Evolutionary conservation across 2,888 invertebrate species (phyloP).

Genomic region (Troides oblongomaculatus): DNA sequence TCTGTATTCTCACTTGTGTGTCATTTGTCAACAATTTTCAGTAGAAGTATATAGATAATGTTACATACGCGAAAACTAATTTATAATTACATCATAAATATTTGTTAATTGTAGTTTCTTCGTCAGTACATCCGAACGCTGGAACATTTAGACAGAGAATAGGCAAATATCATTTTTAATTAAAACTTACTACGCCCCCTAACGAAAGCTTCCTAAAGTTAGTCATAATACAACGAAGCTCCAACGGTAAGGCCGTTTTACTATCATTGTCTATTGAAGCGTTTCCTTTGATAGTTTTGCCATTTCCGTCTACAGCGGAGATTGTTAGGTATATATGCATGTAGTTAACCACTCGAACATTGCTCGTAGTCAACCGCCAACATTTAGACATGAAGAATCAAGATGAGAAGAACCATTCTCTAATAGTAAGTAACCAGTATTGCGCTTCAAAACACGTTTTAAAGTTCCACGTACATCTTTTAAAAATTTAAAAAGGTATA

Average conservation of each 20-base stretch:
- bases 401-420: no score
- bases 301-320: background rate
- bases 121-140: slow-evolving; percentile 30
- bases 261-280: slow-evolving; percentile 18
- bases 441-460: no score
- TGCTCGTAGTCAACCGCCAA: no score
- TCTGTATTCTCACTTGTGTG: slow-evolving; percentile 58
- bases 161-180: slow-evolving; percentile 30
- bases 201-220: slow-evolving; percentile 42
- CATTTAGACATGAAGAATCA: no score
- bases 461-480: no score
- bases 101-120: slow-evolving; percentile 50
- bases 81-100: background rate
- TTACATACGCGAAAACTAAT: slow-evolving; percentile 16
- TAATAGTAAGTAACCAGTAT: no score
- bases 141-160: slow-evolving; percentile 27
- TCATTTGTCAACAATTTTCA: slow-evolving; percentile 54
- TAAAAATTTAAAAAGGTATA: no score
- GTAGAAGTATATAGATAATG: slow-evolving; percentile 21
- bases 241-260: slow-evolving; percentile 17
- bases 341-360: no score
- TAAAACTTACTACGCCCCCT: slow-evolving; percentile 41
- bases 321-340: background rate
- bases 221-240: slow-evolving; percentile 32
- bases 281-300: background rate